Percentiles rank a stretch among this genome's conserved stretches.
Evolutionary conservation across 2,113 vertebrate genomes (phyloP).

Genomic region (Antechinus flavipes): DNA sequence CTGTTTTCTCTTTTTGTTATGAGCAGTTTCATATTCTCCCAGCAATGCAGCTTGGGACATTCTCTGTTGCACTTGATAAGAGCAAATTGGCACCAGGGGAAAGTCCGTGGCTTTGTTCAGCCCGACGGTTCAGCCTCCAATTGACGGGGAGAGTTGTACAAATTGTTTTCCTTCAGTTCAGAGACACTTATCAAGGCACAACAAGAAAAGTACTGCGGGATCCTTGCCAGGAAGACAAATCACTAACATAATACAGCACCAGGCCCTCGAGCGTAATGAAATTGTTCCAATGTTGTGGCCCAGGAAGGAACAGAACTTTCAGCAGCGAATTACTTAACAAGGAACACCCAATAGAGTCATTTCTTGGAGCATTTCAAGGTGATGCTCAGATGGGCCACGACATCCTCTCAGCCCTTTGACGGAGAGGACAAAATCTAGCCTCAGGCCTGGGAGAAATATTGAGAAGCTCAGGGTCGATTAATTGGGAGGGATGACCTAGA

Average conservation of each 20-base stretch:
- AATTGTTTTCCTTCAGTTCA: constrained; percentile 59
- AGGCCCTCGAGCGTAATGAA: constrained; percentile 53
- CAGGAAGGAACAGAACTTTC: constrained; percentile 53
- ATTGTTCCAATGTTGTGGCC: constrained; percentile 55
- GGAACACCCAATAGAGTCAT: constrained; percentile 49
- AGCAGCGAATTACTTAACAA: constrained; percentile 61
- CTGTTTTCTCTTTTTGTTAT: constrained; percentile 35
- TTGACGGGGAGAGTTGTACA: constrained; percentile 64
- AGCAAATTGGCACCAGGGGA: constrained; percentile 67
- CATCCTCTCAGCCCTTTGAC: not conserved
- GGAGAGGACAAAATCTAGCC: constrained; percentile 19
- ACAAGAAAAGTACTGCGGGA: constrained; percentile 63
- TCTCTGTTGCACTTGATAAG: constrained; percentile 76
- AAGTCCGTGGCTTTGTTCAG: constrained; percentile 37
- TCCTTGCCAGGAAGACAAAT: constrained; percentile 58
- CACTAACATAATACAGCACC: constrained; percentile 56
- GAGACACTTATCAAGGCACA: constrained; percentile 69
- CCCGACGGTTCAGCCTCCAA: constrained; percentile 37
- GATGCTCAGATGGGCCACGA: not conserved
- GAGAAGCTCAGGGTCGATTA: not conserved
- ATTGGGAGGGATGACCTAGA: not conserved
- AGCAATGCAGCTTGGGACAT: not conserved
- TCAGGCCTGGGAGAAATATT: not conserved
- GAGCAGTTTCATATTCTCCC: constrained; percentile 16
- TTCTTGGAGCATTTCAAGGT: constrained; percentile 57